phyloP scores from a whole-genome alignment of 1,140 invertebrate species.

The Archegozetes longisetosus region DNA sequence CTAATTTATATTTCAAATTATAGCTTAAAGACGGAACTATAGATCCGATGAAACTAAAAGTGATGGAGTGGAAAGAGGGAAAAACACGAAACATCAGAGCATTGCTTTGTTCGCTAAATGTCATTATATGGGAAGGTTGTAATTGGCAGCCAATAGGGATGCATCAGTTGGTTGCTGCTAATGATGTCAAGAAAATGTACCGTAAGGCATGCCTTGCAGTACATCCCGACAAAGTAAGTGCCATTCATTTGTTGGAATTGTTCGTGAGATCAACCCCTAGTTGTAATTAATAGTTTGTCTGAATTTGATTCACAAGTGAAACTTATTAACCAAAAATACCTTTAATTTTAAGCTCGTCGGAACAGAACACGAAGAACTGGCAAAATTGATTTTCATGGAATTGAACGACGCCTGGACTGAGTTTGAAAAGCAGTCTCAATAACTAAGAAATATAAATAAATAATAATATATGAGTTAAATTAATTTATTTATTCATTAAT shows the following conservation, averaged over 20 bases:
- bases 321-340: background rate
- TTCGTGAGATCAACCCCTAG: too few species aligned
- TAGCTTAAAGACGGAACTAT: slow-evolving; percentile 13
- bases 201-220: slow-evolving; percentile 86
- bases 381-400: slow-evolving; percentile 96
- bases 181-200: slow-evolving; percentile 91
- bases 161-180: slow-evolving; percentile 71
- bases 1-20: background rate
- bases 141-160: slow-evolving; percentile 85
- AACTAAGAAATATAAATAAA: too few species aligned
- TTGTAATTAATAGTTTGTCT: too few species aligned
- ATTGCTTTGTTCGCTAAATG: slow-evolving; percentile 79
- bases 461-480: too few species aligned
- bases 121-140: slow-evolving; percentile 81
- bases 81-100: slow-evolving; percentile 93
- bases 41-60: slow-evolving; percentile 28
- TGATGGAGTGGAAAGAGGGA: slow-evolving; percentile 71
- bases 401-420: slow-evolving; percentile 95
- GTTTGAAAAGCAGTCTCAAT: slow-evolving; percentile 54
- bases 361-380: slow-evolving; percentile 71
- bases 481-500: too few species aligned
- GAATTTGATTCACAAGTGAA: background rate
- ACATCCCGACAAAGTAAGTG: slow-evolving; percentile 87
- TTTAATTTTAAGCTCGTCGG: slow-evolving; percentile 56
- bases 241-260: slow-evolving; percentile 8